Evolutionary conservation across 2,113 vertebrate genomes (phyloP).

Genomic region (Scomber japonicus): DNA sequence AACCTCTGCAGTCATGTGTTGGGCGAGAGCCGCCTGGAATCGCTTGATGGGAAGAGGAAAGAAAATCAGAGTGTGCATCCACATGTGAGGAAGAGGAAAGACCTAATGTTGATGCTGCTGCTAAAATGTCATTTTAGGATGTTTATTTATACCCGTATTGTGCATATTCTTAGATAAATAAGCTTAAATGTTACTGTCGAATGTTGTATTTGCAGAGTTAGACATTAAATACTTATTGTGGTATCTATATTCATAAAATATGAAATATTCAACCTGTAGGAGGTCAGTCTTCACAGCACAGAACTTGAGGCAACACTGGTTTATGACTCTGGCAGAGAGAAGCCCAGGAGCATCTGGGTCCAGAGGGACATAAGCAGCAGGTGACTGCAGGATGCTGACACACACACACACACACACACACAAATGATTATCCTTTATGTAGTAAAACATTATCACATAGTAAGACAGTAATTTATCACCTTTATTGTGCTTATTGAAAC

Average conservation of each 20-base stretch:
- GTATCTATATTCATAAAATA: neutral
- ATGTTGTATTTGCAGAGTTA: neutral
- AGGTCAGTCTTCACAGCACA: conserved; percentile 90
- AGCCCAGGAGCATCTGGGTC: conserved; percentile 88
- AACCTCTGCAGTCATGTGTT: conserved; percentile 66
- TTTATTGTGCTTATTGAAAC: no score
- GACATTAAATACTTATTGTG: neutral
- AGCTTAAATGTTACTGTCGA: neutral
- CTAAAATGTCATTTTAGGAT: no score
- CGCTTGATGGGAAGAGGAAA: conserved; percentile 78
- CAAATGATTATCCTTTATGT: neutral
- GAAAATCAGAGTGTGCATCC: neutral
- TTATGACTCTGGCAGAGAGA: conserved; percentile 86
- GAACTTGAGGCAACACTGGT: conserved; percentile 86
- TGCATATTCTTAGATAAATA: no score
- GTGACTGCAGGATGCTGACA: conserved; percentile 90
- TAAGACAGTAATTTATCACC: no score
- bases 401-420: conserved; percentile 5
- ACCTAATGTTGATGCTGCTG: neutral
- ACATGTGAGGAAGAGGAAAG: neutral
- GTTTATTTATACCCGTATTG: no score
- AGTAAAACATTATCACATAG: no score
- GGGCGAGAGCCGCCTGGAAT: conserved; percentile 82
- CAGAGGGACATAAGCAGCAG: conserved; percentile 91
- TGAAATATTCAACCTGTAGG: conserved; percentile 82